Conservation (phyloP, 2,797 vertebrate genomes). For the Sebastes steindachneri region DNA sequence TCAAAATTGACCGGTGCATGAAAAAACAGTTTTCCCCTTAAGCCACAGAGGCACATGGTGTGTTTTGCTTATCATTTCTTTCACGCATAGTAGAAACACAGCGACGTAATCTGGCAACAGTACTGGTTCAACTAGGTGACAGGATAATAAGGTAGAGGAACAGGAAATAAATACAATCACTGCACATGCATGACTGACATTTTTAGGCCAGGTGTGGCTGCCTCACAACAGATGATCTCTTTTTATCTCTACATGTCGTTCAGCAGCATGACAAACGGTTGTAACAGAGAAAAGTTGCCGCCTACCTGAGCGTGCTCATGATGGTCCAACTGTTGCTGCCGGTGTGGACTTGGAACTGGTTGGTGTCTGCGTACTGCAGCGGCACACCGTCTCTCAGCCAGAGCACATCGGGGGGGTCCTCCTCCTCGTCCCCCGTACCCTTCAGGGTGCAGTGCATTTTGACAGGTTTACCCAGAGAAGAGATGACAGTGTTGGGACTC, state of each 20-base stretch:
- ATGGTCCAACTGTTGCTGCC: conserved; percentile 84
- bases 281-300: background rate
- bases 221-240: background rate
- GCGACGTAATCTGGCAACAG: background rate
- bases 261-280: background rate
- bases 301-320: conserved; percentile 87
- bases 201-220: conserved; percentile 24
- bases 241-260: background rate
- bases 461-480: conserved; percentile 86
- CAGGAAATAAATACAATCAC: conserved; percentile 19
- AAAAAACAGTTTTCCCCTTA: background rate
- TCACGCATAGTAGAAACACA: background rate
- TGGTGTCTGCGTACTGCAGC: conserved; percentile 83
- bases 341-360: conserved; percentile 85
- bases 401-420: conserved; percentile 83
- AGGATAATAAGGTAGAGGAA: conserved; percentile 1
- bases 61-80: background rate
- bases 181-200: background rate
- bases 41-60: background rate
- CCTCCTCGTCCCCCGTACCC: conserved; percentile 62
- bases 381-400: conserved; percentile 82
- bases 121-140: conserved; percentile 5
- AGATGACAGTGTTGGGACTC: conserved; percentile 82
- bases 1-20: too few relatives aligned
- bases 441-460: conserved; percentile 80